These are phyloP conservation scores for Abrostola tripartita DNA, from an alignment of 2,888 invertebrate genomes.

Conservation along the genomic window DNA sequence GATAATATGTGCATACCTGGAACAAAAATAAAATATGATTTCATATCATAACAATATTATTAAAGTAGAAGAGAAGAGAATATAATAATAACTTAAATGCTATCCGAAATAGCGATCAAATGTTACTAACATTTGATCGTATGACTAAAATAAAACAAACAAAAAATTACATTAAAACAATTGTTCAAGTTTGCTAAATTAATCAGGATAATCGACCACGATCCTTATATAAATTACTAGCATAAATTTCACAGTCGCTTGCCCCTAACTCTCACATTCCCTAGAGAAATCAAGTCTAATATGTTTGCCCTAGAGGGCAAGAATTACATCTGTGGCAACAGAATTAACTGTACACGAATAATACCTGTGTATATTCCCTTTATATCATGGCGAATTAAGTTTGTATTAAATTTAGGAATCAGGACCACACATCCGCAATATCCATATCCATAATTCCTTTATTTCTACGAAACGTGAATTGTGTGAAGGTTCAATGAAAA, in stretches of 20 bases:
- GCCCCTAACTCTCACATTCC: slow-evolving; percentile 42
- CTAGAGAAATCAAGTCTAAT: slow-evolving; percentile 60
- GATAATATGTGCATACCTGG: slow-evolving; percentile 26
- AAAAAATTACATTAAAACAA: slow-evolving; percentile 11
- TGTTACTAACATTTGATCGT: too few species aligned
- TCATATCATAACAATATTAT: background rate
- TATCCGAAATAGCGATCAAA: too few species aligned
- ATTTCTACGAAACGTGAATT: too few species aligned
- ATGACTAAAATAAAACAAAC: too few species aligned
- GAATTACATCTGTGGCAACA: slow-evolving; percentile 41
- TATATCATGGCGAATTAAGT: slow-evolving; percentile 24
- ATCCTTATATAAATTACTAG: slow-evolving; percentile 49
- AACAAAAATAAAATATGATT: slow-evolving; percentile 16
- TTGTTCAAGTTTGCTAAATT: slow-evolving; percentile 21
- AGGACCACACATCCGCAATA: too few species aligned
- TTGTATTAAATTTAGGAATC: slow-evolving; percentile 24
- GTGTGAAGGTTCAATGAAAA: too few species aligned
- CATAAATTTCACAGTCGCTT: slow-evolving; percentile 51
- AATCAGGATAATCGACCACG: slow-evolving; percentile 35
- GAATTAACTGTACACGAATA: slow-evolving; percentile 45
- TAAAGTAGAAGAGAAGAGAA: background rate
- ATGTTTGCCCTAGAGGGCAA: slow-evolving; percentile 40
- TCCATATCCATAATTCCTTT: too few species aligned
- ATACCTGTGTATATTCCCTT: slow-evolving; percentile 27
- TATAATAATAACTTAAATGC: too few species aligned